These are phyloP conservation scores for Huso huso DNA, from an alignment of 2,797 vertebrate genomes.

Conservation along the genomic window DNA sequence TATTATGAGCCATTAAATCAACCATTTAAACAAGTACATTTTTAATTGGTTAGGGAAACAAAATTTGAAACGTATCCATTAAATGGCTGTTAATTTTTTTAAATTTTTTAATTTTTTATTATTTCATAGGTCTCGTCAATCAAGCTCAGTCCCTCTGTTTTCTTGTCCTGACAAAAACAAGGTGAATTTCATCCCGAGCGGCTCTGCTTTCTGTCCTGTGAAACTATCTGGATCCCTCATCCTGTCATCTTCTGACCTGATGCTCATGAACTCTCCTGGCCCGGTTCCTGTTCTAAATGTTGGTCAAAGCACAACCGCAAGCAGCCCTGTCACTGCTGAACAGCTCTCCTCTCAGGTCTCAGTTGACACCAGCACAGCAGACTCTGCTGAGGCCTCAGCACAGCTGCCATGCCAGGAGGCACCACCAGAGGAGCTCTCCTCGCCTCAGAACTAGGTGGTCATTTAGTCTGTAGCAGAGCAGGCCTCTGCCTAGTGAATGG, in stretches of 20 bases:
- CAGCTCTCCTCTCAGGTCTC: slow-evolving; percentile 79
- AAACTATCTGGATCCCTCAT: slow-evolving; percentile 81
- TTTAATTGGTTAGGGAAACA: too few relatives aligned
- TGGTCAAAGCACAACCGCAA: slow-evolving; percentile 38
- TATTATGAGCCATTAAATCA: too few relatives aligned
- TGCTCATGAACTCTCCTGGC: slow-evolving; percentile 56
- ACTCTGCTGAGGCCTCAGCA: slow-evolving; percentile 56
- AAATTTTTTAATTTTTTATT: too few relatives aligned
- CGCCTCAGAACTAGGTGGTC: slow-evolving; percentile 67
- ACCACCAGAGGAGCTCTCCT: slow-evolving; percentile 53
- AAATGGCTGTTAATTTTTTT: not conserved
- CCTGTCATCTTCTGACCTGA: slow-evolving; percentile 58
- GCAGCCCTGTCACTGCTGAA: slow-evolving; percentile 59
- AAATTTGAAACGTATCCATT: not conserved
- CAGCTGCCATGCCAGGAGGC: slow-evolving; percentile 48
- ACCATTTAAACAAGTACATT: too few relatives aligned
- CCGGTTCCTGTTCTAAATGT: slow-evolving; percentile 50
- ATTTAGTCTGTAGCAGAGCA: slow-evolving; percentile 73
- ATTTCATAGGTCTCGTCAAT: slow-evolving; percentile 69
- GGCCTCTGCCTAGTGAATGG: slow-evolving; percentile 61
- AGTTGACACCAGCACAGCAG: slow-evolving; percentile 77
- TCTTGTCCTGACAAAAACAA: slow-evolving; percentile 98
- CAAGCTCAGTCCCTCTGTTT: slow-evolving; percentile 85
- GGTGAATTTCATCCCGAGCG: slow-evolving; percentile 92
- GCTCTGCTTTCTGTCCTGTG: slow-evolving; percentile 94